These are phyloP conservation scores for Drosophila sordidapex DNA, from an alignment of 2,888 invertebrate species.

Conservation along the genomic window DNA sequence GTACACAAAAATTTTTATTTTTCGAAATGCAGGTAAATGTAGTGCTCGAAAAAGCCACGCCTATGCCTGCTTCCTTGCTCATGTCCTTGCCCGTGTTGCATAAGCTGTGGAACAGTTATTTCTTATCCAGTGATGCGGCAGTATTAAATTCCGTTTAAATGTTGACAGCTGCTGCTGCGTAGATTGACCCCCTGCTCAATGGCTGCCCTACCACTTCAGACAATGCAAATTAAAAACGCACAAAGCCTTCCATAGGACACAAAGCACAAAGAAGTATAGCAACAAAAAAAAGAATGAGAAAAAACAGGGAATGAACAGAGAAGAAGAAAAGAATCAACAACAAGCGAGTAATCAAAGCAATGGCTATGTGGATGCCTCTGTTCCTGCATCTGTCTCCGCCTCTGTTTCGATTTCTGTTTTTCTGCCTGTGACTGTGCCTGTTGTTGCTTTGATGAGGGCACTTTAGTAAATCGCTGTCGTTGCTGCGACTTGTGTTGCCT, in stretches of 20 bases:
- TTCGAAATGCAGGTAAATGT: constrained; percentile 21
- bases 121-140: constrained; percentile 11
- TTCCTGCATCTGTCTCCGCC: not conserved
- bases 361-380: constrained; percentile 36
- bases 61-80: not conserved
- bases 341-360: constrained; percentile 52
- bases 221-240: constrained; percentile 64
- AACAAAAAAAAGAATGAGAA: not conserved
- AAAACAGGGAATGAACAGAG: not conserved
- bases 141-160: constrained; percentile 45
- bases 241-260: constrained; percentile 34
- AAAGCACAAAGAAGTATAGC: constrained; percentile 13
- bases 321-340: constrained; percentile 16
- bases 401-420: constrained; percentile 10
- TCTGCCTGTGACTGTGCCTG: constrained; percentile 59
- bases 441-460: constrained; percentile 78
- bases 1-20: constrained; percentile 15
- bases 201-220: constrained; percentile 24
- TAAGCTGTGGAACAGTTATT: constrained; percentile 22
- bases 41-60: constrained; percentile 36
- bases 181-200: constrained; percentile 6
- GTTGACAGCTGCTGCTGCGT: constrained; percentile 38
- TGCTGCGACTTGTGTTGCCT: constrained; percentile 31
- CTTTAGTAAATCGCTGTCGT: constrained; percentile 71
- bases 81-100: constrained; percentile 1